Evolutionary conservation across 30 jellyfish, hydroid and myxozoan species (phyloP), one percentile per base, ranked within the genome.

Genomic region (Hydractinia echinata): DNA sequence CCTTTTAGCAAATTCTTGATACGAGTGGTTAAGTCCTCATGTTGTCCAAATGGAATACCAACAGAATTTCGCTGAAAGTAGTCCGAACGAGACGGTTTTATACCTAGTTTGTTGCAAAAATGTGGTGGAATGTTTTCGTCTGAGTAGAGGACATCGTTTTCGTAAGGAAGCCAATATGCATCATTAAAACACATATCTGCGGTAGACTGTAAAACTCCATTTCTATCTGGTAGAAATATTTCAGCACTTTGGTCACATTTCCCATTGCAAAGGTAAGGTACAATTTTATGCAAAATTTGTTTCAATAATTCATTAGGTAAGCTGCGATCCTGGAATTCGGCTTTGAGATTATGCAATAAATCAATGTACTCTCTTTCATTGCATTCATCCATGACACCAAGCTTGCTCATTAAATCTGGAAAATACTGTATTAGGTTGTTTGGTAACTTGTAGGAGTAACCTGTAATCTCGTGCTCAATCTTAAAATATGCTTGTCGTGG

Each of bases 1-100:
- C 93, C 95, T n/a, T 79, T 89, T 72, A 89, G 61, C 0, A 89
- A 86, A 19, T 84, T 89, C 82, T 84, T 89, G 54, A 89, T 18
- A n/a, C 97, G 81, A 53, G 86, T 87, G 7, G 95, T 72, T 11
- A 89, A 72, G 44, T 85, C 77, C 72, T 89, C 97, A 20, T 81
- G 88, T 78, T 89, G 97, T 1, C 97, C 97, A 67, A 89, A 89
- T 0, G 82, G 83, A 10, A 77, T 10, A 19, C 87, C 81, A 21
- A 14, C 11, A 20, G 84, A 62, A 66, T 18, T 56, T 53, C 82
- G 83, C 54, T 70, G 61, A 16, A 88, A 66, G 66, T 76, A 87
- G 10, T 18, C 52, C 8, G 87, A 50, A 61, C 95, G 52, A 11
- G 72, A 84, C 4, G 96, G 79, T 61, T 64, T 73, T 48, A 89